Percentiles rank a stretch among this genome's conserved stretches.
These are phyloP conservation scores for Cancer borealis DNA, from an alignment of 2,888 invertebrate species.

Conservation along the genomic window DNA sequence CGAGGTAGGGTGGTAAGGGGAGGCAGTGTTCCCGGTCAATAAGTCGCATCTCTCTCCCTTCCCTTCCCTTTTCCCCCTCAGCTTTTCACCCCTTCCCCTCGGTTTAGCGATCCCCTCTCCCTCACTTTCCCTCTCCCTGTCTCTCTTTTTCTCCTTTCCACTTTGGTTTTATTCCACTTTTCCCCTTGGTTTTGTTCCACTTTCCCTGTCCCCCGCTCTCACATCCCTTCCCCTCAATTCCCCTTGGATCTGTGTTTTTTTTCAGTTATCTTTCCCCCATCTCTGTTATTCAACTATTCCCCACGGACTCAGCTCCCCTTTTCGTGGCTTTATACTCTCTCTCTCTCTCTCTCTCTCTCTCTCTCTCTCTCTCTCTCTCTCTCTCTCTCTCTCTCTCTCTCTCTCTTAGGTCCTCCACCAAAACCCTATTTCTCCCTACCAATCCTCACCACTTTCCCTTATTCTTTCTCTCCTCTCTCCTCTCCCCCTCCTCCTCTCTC, in stretches of 20 bases:
- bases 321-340: background rate
- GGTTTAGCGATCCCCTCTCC: background rate
- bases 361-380: slow-evolving; percentile 13
- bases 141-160: background rate
- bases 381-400: background rate
- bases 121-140: background rate
- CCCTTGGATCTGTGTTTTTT: background rate
- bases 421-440: slow-evolving; percentile 24
- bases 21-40: background rate
- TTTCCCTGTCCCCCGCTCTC: background rate
- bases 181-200: background rate
- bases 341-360: slow-evolving; percentile 18
- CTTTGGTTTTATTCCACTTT: background rate
- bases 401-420: background rate
- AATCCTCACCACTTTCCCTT: slow-evolving; percentile 33
- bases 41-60: background rate
- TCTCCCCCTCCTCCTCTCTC: background rate
- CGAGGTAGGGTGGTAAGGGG: no score
- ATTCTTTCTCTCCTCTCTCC: background rate
- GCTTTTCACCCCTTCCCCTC: background rate
- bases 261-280: background rate
- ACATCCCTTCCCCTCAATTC: slow-evolving; percentile 14
- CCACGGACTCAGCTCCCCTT: background rate
- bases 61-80: background rate
- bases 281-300: background rate